Base-by-base conservation (phyloP, 2,888 invertebrate species). In the Microplitis deprimator region DNA sequence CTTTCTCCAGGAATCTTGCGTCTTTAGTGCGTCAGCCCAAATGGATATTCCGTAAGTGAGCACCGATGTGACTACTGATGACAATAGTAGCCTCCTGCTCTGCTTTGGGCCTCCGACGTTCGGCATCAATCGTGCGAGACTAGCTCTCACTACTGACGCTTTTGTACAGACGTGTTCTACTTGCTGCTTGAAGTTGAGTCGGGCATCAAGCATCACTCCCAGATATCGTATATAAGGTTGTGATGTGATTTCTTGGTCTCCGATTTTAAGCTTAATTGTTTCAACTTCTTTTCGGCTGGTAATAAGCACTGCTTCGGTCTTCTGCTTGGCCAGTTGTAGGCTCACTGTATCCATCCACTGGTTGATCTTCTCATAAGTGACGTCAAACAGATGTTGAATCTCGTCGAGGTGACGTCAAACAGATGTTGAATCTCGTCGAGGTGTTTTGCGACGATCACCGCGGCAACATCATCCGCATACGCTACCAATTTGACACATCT, bases 301-400 rank as follows among this genome's bases (percentile, higher is more conserved):
- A 13, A 81, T 75, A 1, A 81, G 79, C 6, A 82, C 73, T 13
- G 79, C 81, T 38, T 80, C 81, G 1, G 84, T 83, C 40, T 82
- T 83, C 38, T 82, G 83, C 1, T 65, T 59, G 0, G 71, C 77
- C 10, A 79, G 40, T 59, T 62, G 5, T 1, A 93, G 16, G 75
- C 79, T 5, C 71, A 73, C 65, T 50, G 13, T 7, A 73, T 75
- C 7, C 80, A 79, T 20, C 74, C 75, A 6, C 40, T 8, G 4
- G 2, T 17, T 6, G 5, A 80, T 65, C 6, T 4, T 2, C 2
- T n/a, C 10, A 8, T 61, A 72, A 0, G 75, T 71, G 6, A 7
- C 8, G 29, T 74, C 65, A 1, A 75, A 75, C 6, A 17, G 4
- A 0, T 7, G 0, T 6, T 39, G 64, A 5, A 80, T 69, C 2